phyloP scores from a whole-genome alignment of 2,888 invertebrate genomes.

The Monopis laevigella region DNA sequence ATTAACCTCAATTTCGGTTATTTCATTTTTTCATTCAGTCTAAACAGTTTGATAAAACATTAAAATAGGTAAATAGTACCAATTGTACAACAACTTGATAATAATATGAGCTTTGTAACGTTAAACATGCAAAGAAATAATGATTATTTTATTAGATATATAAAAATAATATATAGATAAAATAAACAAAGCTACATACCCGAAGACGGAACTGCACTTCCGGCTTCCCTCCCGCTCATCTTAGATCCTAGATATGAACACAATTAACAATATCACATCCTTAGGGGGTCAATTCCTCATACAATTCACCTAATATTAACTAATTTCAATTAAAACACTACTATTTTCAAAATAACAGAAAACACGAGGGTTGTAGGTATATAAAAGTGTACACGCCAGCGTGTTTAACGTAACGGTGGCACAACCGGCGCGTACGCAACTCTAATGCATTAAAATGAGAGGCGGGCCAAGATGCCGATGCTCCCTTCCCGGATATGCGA shows the following conservation, averaged over 20 bases:
- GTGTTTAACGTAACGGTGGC: constrained; percentile 38
- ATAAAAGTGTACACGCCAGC: constrained; percentile 54
- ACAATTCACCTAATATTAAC: too few species aligned
- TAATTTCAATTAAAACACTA: background rate
- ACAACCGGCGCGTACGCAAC: constrained; percentile 58
- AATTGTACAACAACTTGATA: too few species aligned
- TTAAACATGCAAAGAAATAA: too few species aligned
- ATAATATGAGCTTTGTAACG: too few species aligned
- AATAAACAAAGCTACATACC: constrained; percentile 1
- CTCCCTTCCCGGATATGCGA: constrained; percentile 64
- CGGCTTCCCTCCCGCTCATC: constrained; percentile 63
- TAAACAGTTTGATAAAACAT: too few species aligned
- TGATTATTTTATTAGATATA: too few species aligned
- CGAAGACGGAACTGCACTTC: constrained; percentile 64
- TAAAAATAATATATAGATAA: too few species aligned
- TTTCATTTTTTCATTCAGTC: constrained; percentile 53
- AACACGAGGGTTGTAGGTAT: constrained; percentile 28
- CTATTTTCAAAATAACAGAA: constrained; percentile 8
- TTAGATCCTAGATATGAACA: constrained; percentile 45
- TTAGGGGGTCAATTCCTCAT: too few species aligned
- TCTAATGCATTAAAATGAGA: constrained; percentile 61
- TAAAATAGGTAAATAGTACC: too few species aligned
- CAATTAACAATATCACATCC: too few species aligned
- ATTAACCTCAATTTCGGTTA: constrained; percentile 63
- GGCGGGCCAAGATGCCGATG: constrained; percentile 42